Evolutionary conservation across 2,888 invertebrate species (phyloP).

Genomic region (Lochmaea capreae): DNA sequence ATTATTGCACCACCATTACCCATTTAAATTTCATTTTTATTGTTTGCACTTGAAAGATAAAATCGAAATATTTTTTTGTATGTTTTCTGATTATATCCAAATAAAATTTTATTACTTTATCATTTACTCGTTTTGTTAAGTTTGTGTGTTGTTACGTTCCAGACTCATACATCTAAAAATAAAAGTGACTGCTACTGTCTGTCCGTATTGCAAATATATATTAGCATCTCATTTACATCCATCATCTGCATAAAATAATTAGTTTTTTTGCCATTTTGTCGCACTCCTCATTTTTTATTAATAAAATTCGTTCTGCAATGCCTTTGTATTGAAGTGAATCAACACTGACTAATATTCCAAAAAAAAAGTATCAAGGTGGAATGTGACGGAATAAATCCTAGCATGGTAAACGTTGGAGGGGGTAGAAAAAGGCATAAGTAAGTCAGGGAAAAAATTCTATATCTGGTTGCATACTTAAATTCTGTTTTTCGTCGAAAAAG

Average conservation of each 20-base stretch:
- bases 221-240: conserved; percentile 4
- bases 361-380: too few species aligned
- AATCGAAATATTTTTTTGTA: conserved; percentile 5
- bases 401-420: too few species aligned
- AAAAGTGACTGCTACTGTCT: neutral
- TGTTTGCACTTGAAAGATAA: conserved; percentile 10
- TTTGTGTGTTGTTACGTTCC: neutral
- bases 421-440: too few species aligned
- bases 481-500: too few species aligned
- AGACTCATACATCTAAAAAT: conserved; percentile 4
- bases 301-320: too few species aligned
- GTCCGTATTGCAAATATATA: neutral
- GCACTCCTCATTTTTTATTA: neutral
- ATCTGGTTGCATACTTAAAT: too few species aligned
- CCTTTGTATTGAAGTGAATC: too few species aligned
- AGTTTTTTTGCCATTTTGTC: neutral
- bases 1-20: neutral
- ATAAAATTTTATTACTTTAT: conserved; percentile 10
- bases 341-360: too few species aligned
- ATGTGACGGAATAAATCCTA: too few species aligned
- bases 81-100: conserved; percentile 9
- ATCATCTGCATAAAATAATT: neutral
- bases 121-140: neutral
- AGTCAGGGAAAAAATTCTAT: too few species aligned
- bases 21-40: conserved; percentile 7